phyloP scores from a whole-genome alignment of 2,113 vertebrate genomes.

The Amblyornis subalaris region DNA sequence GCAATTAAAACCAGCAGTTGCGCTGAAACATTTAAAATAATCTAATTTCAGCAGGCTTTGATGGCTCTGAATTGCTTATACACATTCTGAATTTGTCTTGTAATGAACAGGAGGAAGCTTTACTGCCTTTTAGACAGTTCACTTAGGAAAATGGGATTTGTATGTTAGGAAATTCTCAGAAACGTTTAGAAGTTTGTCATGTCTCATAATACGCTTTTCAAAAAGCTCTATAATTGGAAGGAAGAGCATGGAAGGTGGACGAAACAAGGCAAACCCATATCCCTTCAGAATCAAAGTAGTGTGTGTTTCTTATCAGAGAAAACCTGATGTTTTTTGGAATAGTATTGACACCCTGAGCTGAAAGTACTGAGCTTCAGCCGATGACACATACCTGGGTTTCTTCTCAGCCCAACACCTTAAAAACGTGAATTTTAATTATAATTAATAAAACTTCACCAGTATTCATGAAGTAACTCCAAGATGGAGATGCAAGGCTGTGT shows the following conservation, averaged over 20 bases:
- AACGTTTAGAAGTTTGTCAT: not conserved
- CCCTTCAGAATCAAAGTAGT: not conserved
- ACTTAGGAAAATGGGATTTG: not conserved
- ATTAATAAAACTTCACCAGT: not conserved
- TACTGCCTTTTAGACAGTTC: not conserved
- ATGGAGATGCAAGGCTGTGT: not conserved
- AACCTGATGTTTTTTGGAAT: not conserved
- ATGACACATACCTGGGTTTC: not conserved
- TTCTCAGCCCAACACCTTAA: not conserved
- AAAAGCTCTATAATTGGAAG: not conserved
- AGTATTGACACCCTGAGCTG: not conserved
- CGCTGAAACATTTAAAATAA: not conserved
- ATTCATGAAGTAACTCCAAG: not conserved
- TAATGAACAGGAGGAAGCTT: not conserved
- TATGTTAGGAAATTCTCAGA: not conserved
- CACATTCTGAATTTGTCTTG: fast-evolving
- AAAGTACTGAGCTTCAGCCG: not conserved
- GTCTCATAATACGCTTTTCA: not conserved
- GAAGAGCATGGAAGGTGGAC: not conserved
- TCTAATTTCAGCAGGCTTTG: not conserved
- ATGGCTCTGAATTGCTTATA: not conserved
- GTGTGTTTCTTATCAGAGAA: not conserved
- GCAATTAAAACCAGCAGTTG: not conserved
- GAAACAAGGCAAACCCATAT: not conserved
- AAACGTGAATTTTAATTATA: not conserved